Evolutionary conservation across 2,888 invertebrate species (phyloP).

Genomic region (Mesochorus sp.): DNA sequence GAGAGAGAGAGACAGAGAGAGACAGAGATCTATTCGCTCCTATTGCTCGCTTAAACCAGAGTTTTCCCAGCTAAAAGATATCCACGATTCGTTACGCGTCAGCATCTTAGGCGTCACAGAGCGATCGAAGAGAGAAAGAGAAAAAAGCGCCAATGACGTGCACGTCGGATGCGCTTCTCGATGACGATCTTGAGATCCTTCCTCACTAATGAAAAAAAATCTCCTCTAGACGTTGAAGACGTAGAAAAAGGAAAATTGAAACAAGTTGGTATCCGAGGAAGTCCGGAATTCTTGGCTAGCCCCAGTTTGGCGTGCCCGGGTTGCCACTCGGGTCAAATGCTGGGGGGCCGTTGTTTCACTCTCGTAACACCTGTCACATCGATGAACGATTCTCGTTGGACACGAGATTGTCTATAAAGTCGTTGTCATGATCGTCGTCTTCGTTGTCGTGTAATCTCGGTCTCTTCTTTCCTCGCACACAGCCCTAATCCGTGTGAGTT

Average conservation of each 20-base stretch:
- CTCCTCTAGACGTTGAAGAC: neutral
- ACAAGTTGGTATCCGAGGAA: slow-evolving; percentile 62
- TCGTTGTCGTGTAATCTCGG: slow-evolving; percentile 20
- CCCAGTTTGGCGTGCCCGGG: slow-evolving; percentile 56
- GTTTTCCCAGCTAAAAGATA: slow-evolving; percentile 39
- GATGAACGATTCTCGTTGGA: slow-evolving; percentile 58
- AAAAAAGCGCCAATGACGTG: neutral
- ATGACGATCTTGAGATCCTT: neutral
- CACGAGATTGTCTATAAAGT: neutral
- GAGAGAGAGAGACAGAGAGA: neutral
- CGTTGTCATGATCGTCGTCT: neutral
- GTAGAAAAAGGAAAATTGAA: slow-evolving; percentile 19
- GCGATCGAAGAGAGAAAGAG: neutral
- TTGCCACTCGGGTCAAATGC: slow-evolving; percentile 56
- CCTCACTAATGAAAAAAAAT: neutral
- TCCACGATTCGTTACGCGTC: slow-evolving; percentile 24
- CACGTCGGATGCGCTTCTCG: neutral
- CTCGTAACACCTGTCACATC: slow-evolving; percentile 70
- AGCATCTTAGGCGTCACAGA: neutral
- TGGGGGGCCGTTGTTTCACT: slow-evolving; percentile 49
- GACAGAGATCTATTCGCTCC: neutral
- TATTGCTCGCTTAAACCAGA: slow-evolving; percentile 21
- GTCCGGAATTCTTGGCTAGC: slow-evolving; percentile 63
- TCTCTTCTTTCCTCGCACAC: neutral
- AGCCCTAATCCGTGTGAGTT: too few species aligned